Conservation (phyloP, 1,140 invertebrate genomes). For the Drosophila arawakana region DNA sequence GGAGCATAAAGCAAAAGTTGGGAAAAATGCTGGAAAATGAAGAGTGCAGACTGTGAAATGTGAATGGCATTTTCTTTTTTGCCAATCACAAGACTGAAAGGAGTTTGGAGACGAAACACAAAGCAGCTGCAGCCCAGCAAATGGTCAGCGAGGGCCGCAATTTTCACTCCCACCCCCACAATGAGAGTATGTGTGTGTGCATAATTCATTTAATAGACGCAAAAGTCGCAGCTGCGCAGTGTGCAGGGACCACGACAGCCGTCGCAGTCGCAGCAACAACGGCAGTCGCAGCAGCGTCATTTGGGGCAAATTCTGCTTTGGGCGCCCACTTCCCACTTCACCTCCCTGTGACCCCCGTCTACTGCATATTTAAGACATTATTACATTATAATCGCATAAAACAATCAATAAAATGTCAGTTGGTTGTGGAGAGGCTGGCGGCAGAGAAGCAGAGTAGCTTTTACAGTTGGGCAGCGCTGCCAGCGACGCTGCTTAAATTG, state of each 20-base stretch:
- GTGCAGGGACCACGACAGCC: slow-evolving; percentile 21
- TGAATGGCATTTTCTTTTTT: slow-evolving; percentile 52
- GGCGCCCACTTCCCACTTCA: too few species aligned
- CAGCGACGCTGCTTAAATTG: slow-evolving; percentile 49
- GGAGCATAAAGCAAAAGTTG: background rate
- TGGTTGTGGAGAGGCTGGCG: slow-evolving; percentile 32
- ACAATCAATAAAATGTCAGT: slow-evolving; percentile 83
- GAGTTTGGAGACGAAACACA: slow-evolving; percentile 23
- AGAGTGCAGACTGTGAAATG: slow-evolving; percentile 34
- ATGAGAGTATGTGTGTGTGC: slow-evolving; percentile 24
- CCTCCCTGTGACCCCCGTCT: background rate
- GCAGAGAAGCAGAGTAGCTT: background rate
- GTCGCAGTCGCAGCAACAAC: background rate
- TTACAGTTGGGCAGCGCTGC: slow-evolving; percentile 29
- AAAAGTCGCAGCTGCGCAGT: slow-evolving; percentile 77
- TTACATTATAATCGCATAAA: slow-evolving; percentile 84
- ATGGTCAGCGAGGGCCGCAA: slow-evolving; percentile 44
- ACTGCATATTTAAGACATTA: slow-evolving; percentile 81
- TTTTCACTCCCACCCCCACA: background rate
- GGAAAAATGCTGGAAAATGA: slow-evolving; percentile 1
- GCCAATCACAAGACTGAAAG: slow-evolving; percentile 65
- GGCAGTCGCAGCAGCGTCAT: slow-evolving; percentile 1
- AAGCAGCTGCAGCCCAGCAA: slow-evolving; percentile 46
- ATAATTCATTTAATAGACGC: slow-evolving; percentile 59
- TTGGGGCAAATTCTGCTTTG: slow-evolving; percentile 9